These are phyloP conservation scores for Eublepharis macularius DNA, from an alignment of 2,113 vertebrate genomes.

Conservation along the genomic window DNA sequence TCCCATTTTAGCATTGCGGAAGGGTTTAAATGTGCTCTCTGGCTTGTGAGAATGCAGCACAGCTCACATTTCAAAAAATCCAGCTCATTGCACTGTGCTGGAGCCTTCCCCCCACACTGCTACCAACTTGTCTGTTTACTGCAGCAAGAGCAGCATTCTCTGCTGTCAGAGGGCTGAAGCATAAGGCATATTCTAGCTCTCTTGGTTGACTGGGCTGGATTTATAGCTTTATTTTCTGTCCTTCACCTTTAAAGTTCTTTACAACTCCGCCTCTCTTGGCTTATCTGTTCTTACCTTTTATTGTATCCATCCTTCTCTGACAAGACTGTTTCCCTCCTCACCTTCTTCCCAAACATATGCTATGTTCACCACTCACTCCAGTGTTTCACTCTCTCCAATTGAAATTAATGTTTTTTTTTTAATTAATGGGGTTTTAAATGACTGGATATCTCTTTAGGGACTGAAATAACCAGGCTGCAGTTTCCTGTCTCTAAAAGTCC, in stretches of 20 bases:
- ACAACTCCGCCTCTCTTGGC: neutral
- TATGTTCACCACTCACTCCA: neutral
- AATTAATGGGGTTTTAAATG: neutral
- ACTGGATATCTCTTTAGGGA: neutral
- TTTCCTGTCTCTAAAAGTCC: no score
- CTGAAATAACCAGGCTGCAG: no score
- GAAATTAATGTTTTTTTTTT: neutral
- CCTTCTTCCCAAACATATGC: neutral
- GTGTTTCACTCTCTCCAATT: fast-evolving
- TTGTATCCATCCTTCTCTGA: slow-evolving; percentile 3
- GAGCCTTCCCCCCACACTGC: neutral
- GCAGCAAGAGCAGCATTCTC: neutral
- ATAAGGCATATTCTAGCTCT: slow-evolving; percentile 7
- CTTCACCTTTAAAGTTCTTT: slow-evolving; percentile 17
- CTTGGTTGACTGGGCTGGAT: neutral
- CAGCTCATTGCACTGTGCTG: neutral
- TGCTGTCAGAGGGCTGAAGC: neutral
- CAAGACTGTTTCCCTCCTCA: neutral
- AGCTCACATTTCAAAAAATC: neutral
- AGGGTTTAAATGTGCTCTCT: neutral
- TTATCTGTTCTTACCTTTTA: slow-evolving; percentile 12
- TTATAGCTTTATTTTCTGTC: neutral
- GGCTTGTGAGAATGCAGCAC: neutral
- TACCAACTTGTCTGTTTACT: no score
- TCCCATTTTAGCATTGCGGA: neutral